Percentiles rank a stretch among this genome's conserved stretches.
phyloP scores from a whole-genome alignment of 2,113 vertebrate species.

The Naja naja region DNA sequence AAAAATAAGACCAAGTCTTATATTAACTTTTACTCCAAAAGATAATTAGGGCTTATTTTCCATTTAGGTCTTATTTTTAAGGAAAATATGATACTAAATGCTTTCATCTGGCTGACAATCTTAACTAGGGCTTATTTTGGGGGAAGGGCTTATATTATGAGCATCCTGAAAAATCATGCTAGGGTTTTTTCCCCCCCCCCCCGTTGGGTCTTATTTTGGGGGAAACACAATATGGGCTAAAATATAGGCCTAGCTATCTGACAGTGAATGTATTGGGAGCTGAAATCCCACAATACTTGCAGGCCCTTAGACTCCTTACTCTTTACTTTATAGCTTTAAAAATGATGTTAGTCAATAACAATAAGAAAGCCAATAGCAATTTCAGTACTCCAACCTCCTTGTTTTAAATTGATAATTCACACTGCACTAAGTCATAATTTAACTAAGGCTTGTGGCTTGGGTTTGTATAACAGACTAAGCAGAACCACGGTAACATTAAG shows the following conservation, averaged over 20 bases:
- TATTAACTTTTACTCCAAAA: no score
- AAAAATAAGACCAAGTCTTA: no score
- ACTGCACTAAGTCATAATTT: not conserved
- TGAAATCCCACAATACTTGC: not conserved
- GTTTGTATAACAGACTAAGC: not conserved
- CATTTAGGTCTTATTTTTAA: no score
- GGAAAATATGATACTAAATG: no score
- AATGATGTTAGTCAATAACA: not conserved
- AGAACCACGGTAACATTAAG: not conserved
- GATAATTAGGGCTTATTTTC: no score
- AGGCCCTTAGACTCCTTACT: not conserved
- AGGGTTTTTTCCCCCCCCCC: no score
- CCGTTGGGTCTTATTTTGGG: no score
- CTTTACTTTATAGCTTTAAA: not conserved
- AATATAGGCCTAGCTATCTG: not conserved
- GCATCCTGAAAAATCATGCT: no score
- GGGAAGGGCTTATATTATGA: no score
- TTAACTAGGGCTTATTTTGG: no score
- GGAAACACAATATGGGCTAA: not conserved
- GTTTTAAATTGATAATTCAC: not conserved
- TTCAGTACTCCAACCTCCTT: not conserved
- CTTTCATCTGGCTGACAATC: no score
- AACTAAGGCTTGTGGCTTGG: slow-evolving; percentile 1
- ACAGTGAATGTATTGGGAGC: not conserved
- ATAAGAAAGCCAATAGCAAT: not conserved